These are phyloP conservation scores for Arion vulgaris DNA, from an alignment of 1,140 invertebrate species.

Conservation along the genomic window DNA sequence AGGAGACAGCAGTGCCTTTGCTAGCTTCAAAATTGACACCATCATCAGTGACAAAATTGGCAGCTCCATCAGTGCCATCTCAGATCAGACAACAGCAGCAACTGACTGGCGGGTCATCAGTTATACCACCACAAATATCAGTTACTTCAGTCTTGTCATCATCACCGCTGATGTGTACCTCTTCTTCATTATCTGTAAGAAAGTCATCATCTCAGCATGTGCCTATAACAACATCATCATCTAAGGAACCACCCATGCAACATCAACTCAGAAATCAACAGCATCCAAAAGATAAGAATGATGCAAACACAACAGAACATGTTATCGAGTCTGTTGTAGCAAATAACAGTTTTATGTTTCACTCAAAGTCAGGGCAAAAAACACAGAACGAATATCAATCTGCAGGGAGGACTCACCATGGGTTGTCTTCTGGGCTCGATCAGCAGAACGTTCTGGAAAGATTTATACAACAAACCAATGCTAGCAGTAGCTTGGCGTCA, in stretches of 20 bases:
- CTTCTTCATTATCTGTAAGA: neutral
- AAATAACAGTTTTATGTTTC: neutral
- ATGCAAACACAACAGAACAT: neutral
- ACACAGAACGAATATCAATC: neutral
- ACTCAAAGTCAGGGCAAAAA: neutral
- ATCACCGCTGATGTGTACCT: neutral
- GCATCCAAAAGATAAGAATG: neutral
- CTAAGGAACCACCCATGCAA: neutral
- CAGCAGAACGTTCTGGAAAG: constrained; percentile 17
- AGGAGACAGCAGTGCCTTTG: constrained; percentile 26
- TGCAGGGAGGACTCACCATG: neutral
- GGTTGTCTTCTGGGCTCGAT: neutral
- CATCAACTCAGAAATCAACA: neutral
- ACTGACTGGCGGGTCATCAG: neutral
- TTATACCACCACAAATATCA: neutral
- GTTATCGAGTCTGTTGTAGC: neutral
- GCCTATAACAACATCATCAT: neutral
- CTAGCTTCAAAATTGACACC: constrained; percentile 19
- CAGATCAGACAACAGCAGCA: constrained; percentile 8
- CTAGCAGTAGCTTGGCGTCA: neutral
- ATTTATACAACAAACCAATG: constrained; percentile 7
- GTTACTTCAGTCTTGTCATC: neutral
- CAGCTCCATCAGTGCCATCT: neutral
- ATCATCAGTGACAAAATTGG: neutral
- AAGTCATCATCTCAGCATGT: neutral